These are phyloP conservation scores for Donacobius atricapilla DNA, from an alignment of 2,113 vertebrate genomes.

Conservation along the genomic window DNA sequence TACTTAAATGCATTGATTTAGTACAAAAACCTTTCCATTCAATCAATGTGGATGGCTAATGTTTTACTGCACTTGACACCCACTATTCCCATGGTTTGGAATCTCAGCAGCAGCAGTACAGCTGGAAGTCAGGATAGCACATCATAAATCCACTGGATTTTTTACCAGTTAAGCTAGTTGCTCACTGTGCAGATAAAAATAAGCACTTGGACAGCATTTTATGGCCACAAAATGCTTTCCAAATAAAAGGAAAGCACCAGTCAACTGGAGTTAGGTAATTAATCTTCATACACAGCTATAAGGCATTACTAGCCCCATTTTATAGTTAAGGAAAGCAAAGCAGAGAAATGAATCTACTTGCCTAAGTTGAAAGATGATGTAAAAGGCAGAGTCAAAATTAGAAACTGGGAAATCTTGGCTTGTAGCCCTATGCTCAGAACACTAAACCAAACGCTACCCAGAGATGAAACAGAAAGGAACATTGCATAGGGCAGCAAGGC, in stretches of 20 bases:
- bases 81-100: slow-evolving; percentile 41
- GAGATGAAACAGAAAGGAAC: slow-evolving; percentile 25
- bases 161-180: slow-evolving; percentile 63
- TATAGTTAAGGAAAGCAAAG: slow-evolving; percentile 18
- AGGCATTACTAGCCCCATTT: slow-evolving; percentile 23
- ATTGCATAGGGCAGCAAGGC: not conserved
- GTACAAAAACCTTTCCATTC: slow-evolving; percentile 62
- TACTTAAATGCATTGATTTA: slow-evolving; percentile 67
- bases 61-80: slow-evolving; percentile 66
- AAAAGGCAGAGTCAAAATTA: slow-evolving; percentile 48
- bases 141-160: slow-evolving; percentile 61
- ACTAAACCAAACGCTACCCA: not conserved
- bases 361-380: slow-evolving; percentile 10
- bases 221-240: slow-evolving; percentile 50
- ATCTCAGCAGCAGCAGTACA: slow-evolving; percentile 52
- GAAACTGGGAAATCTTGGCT: slow-evolving; percentile 35
- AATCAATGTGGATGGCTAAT: slow-evolving; percentile 62
- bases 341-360: slow-evolving; percentile 43
- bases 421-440: not conserved
- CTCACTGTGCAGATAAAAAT: slow-evolving; percentile 54
- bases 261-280: slow-evolving; percentile 51
- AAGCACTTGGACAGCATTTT: slow-evolving; percentile 56
- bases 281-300: slow-evolving; percentile 43
- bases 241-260: slow-evolving; percentile 58
- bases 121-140: slow-evolving; percentile 46